Base-by-base conservation (phyloP, 2,888 invertebrate genomes). In the Oxyteleia sp. region DNA sequence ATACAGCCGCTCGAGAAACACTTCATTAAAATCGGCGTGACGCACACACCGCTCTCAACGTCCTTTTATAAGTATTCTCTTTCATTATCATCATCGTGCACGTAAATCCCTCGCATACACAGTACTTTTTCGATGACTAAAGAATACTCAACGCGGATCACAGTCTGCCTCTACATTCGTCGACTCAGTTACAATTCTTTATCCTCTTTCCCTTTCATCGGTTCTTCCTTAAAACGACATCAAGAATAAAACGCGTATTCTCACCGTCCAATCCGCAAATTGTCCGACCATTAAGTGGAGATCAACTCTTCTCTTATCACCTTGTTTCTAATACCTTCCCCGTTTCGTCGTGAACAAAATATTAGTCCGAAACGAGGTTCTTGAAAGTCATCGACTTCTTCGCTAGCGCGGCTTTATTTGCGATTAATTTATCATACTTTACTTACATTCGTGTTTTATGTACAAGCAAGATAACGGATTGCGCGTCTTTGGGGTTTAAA, bases 61-160 rank as follows among this genome's bases (percentile, higher is more conserved):
- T 69, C 32, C 69, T 61, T 61, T 55, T 57, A 63, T 75, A 51
- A 66, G 71, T 61, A 83, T 74, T 74, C 71, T 81, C 71, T 32
- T 69, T 79, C 15, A 61, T 43, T 74, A 49, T 82, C 57, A 49
- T 69, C 84, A 86, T 84, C 82, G 78, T 83, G 74, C 85, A 86
- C 81, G 63, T 59, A 87, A 86, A 80, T 87, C 49, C 75, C 87
- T 89, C 85, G 84, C 86, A 87, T 85, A 84, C 85, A 87, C 86
- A 87, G 86, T 82, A 87, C 72, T 85, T 88, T 64, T 85, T 88
- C 88, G 88, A 92, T 90, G 89, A 91, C 89, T 93, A 89, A 69
- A 93, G 91, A 90, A 90, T 92, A 87, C 90, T 90, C 89, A 92
- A 93, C 90, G 90, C 92, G 85, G 90, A 93, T 90, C 94, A 94